Conservation (phyloP, 2,888 invertebrate species). For the Autographa gamma region DNA sequence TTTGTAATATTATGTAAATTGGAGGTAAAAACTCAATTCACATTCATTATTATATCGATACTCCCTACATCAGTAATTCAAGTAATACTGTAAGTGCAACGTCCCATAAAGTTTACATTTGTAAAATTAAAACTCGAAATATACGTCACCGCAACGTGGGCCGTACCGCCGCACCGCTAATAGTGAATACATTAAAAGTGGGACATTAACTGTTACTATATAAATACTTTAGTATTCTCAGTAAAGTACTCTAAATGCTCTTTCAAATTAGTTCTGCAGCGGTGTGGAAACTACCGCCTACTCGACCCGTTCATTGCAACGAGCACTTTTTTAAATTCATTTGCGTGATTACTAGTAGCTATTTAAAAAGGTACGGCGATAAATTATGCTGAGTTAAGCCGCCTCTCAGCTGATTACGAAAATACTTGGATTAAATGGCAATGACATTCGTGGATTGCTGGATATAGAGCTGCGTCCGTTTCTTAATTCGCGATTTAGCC, state of each 20-base stretch:
- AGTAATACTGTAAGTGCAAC: neutral
- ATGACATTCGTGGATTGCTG: conserved; percentile 1
- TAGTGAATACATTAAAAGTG: conserved; percentile 44
- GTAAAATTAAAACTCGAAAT: conserved; percentile 24
- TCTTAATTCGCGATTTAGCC: neutral
- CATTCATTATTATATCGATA: neutral
- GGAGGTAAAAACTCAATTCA: neutral
- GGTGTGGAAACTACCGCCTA: conserved; percentile 31
- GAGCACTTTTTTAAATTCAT: conserved; percentile 34
- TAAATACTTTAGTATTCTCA: conserved; percentile 51
- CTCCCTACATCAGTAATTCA: neutral
- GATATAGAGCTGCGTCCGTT: neutral
- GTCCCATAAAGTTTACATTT: neutral
- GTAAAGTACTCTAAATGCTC: conserved; percentile 40
- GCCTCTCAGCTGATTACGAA: conserved; percentile 5
- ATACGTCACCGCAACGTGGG: conserved; percentile 16
- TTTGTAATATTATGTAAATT: no score
- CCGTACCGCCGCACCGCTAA: conserved; percentile 15
- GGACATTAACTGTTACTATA: conserved; percentile 36
- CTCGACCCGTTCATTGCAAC: conserved; percentile 27
- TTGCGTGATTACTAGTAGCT: conserved; percentile 19
- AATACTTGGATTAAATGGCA: neutral
- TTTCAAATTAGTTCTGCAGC: conserved; percentile 47
- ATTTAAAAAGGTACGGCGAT: conserved; percentile 8
- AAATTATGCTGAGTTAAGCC: neutral